Percentiles rank a stretch among this genome's conserved stretches.
phyloP scores from a whole-genome alignment of 37 sponge, comb jelly and placozoan species.

The Spongilla lacustris region DNA sequence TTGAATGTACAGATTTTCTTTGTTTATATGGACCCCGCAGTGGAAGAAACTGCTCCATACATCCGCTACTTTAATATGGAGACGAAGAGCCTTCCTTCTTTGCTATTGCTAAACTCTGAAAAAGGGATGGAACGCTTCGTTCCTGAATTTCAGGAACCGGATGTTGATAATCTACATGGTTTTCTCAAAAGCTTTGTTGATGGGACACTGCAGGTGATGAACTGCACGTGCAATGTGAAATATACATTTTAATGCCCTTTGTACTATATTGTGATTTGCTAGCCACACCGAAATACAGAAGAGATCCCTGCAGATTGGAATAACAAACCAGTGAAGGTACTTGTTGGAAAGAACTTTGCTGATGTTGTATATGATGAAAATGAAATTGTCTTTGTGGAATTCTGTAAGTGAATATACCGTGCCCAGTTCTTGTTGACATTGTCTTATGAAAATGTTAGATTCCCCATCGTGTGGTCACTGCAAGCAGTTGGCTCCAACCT shows the following conservation, averaged over 20 bases:
- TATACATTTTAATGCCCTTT: neutral
- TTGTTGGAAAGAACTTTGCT: slow-evolving; percentile 96
- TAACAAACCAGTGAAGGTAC: slow-evolving; percentile 89
- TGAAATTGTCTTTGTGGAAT: slow-evolving; percentile 94
- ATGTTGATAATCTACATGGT: slow-evolving; percentile 58
- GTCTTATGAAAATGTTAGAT: slow-evolving; percentile 42
- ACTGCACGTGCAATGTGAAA: too few relatives aligned
- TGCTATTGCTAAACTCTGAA: slow-evolving; percentile 72
- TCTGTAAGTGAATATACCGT: slow-evolving; percentile 74
- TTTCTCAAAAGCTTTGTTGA: slow-evolving; percentile 74
- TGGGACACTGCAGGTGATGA: slow-evolving; percentile 83
- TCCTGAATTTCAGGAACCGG: slow-evolving; percentile 78
- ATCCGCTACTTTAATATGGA: slow-evolving; percentile 83
- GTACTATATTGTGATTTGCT: too few relatives aligned
- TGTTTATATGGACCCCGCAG: slow-evolving; percentile 79
- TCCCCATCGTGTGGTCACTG: slow-evolving; percentile 99
- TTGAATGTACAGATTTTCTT: slow-evolving; percentile 70
- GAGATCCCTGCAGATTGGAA: slow-evolving; percentile 98
- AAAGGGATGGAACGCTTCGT: slow-evolving; percentile 87
- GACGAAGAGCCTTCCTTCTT: slow-evolving; percentile 60
- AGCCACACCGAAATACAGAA: slow-evolving; percentile 89
- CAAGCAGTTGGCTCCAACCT: slow-evolving; percentile 96
- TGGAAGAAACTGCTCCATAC: slow-evolving; percentile 69
- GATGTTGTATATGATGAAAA: slow-evolving; percentile 73
- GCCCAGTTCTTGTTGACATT: neutral